Evolutionary conservation across 2,888 invertebrate genomes (phyloP), one percentile per base, ranked within the genome.

Genomic region (Meteorus cinctellus): DNA sequence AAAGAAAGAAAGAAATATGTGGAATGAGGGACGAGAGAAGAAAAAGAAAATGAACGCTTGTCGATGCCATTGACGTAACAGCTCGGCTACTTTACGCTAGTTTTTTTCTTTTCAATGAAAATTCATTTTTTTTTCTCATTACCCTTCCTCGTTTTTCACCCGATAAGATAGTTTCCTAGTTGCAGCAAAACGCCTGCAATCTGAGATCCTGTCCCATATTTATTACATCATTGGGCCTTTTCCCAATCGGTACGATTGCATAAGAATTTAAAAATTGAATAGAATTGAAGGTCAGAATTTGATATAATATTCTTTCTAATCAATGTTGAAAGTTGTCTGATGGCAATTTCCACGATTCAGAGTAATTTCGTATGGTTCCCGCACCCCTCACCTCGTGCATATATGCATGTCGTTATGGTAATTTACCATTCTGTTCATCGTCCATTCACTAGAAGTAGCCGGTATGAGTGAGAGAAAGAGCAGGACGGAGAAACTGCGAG

Each of bases 331-430:
- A 77, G 79, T 77, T 79, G 74, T 75, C 71, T 75, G 67, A 66
- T 70, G 72, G 78, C 78, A 79, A 80, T 81, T 79, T 77, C 78
- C 78, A 79, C 81, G 76, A 69, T 78, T 76, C 73, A 76, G 71
- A 76, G 73, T 69, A 27, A 29, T 71, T 73, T 73, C 62, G 51
- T 75, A 45, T 72, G 34, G 14, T 34, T 72, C 63, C 77, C 72
- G 66, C 66, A 81, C 66, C 77, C 65, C 70, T 76, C 73, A 67
- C 78, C 81, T 84, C 79, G 75, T 85, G 81, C 82, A 84, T 84
- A 83, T 84, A 84, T 86, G 84, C 82, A 86, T 85, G 84, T 85
- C 83, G 84, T 86, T 86, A 86, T 86, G 86, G 83, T 86, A 85
- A 86, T 85, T 81, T 72, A 74, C 74, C 77, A 73, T 78, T 75